Base-by-base conservation (phyloP, 2,113 vertebrate species). In the Callipepla squamata region DNA sequence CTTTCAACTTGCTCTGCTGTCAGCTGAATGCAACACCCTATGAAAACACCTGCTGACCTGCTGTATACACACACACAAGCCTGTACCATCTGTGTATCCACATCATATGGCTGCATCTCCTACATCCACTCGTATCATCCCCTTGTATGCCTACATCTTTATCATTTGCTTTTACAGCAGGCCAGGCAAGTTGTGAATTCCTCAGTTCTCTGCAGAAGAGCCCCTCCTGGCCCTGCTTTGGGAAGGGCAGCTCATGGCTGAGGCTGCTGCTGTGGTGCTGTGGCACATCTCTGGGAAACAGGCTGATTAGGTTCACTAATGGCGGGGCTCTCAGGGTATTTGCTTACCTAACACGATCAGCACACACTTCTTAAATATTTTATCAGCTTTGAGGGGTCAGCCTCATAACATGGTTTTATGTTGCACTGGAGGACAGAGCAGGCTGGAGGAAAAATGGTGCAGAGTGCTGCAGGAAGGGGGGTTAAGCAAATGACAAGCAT, bases 261-360 rank as follows among this genome's bases (percentile, higher is more conserved):
- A 58, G 36, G 59, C 73, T 47, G 30, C 45, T 48, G 36, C 68
- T 51, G 62, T 95, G 80, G 77, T 51, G 93, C 79, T 79, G 50
- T 42, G 14, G 53, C 57, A 53, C 6, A 58, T 88, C 94, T 96
- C 87, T 26, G 13, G 94, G 96, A 94, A 97, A 36, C n/a, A 67
- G 70, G 63, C 80, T 57, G 86, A 95, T 97, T 92, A 67, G 92
- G 93, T 95, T 97, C 95, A 91, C 96, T 97, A 96, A 97, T 96
- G 92, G 89, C 70, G 2, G 5, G 73, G 63, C 89, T 95, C 59
- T 55, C 36, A 12, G 92, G 92, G 94, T 96, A 96, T 97, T 96
- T 97, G 96, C 97, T 98, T 97, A 96, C 96, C 90, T 93, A 92
- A 96, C 95, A 93, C 83, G 95, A 95, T 97, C 95, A 96, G 96